phyloP scores from a whole-genome alignment of 1,140 invertebrate genomes.

The Colletes gigas region DNA sequence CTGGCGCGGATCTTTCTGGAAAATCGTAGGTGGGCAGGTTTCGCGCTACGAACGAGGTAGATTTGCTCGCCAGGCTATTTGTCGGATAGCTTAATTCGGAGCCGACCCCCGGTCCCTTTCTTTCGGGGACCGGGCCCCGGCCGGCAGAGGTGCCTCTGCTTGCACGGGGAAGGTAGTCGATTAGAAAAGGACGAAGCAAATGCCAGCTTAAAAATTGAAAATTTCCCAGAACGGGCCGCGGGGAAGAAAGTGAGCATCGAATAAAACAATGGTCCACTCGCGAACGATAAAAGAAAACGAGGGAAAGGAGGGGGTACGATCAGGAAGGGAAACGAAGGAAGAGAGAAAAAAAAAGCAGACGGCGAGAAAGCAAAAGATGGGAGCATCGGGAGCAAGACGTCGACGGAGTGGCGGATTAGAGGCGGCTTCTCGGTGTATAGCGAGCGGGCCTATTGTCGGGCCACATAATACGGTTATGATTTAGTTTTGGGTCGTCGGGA shows the following conservation, averaged over 20 bases:
- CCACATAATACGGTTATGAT: constrained; percentile 78
- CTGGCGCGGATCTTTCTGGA: constrained; percentile 69
- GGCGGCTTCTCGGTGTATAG: constrained; percentile 74
- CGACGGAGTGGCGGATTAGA: constrained; percentile 75
- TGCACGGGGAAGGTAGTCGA: too few relatives aligned
- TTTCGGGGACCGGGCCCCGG: too few relatives aligned
- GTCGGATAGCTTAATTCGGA: constrained; percentile 34
- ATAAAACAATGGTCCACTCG: constrained; percentile 9
- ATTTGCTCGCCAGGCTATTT: constrained; percentile 11
- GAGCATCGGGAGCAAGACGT: constrained; percentile 66
- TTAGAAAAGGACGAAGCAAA: too few relatives aligned
- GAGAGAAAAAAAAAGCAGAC: constrained; percentile 14
- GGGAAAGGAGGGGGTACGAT: constrained; percentile 11
- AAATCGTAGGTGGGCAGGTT: constrained; percentile 67
- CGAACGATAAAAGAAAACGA: constrained; percentile 2
- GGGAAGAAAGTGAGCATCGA: not conserved
- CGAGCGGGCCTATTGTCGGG: constrained; percentile 71
- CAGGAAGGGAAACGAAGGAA: constrained; percentile 53
- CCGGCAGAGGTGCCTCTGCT: too few relatives aligned
- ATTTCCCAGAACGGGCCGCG: not conserved
- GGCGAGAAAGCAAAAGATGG: constrained; percentile 33
- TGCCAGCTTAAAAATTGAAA: too few relatives aligned
- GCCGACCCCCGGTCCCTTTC: not conserved
- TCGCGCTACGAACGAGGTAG: not conserved
- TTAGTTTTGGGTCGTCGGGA: constrained; percentile 77